These are phyloP conservation scores for Epistrophella euchroma DNA, from an alignment of 2,888 invertebrate genomes.

Conservation along the genomic window DNA sequence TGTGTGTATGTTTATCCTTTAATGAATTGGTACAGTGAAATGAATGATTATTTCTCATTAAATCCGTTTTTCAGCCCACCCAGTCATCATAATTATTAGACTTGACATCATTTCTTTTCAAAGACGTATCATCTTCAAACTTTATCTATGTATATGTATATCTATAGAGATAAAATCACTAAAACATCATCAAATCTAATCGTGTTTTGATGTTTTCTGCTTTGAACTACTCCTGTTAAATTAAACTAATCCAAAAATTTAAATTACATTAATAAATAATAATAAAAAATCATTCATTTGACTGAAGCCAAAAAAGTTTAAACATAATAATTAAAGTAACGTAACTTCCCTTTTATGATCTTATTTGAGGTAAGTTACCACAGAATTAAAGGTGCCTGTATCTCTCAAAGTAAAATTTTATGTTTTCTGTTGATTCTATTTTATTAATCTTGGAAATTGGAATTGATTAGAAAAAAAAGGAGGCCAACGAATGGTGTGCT, in stretches of 20 bases:
- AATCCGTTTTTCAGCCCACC: neutral
- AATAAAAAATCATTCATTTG: too few relatives aligned
- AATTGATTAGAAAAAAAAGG: too few relatives aligned
- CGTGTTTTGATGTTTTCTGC: neutral
- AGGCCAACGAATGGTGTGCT: too few relatives aligned
- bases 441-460: too few relatives aligned
- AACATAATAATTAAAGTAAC: too few relatives aligned
- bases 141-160: neutral
- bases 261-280: too few relatives aligned
- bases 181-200: neutral
- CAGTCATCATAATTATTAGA: neutral
- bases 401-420: too few relatives aligned
- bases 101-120: neutral
- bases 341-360: too few relatives aligned
- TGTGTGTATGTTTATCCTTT: neutral
- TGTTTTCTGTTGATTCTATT: too few relatives aligned
- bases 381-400: too few relatives aligned
- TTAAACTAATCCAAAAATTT: neutral
- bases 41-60: slow-evolving; percentile 9
- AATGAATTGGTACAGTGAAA: neutral
- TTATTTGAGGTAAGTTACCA: too few relatives aligned
- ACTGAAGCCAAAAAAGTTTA: too few relatives aligned
- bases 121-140: neutral
- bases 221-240: neutral
- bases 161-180: neutral